Base-by-base conservation (phyloP, 2,113 vertebrate species). In the Pionites leucogaster region DNA sequence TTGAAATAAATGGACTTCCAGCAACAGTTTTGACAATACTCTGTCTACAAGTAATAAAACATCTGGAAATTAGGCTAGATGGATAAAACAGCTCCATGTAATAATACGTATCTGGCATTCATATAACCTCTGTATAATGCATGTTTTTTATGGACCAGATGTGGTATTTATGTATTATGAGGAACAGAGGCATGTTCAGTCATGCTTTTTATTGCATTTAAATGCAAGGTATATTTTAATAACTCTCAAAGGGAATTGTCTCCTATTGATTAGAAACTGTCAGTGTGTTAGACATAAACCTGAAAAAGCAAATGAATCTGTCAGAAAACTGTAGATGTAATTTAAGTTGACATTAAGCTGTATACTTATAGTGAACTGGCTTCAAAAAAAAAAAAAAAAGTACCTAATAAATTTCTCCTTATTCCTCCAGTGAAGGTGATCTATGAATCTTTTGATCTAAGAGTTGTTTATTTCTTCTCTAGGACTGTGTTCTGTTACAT, bases 21-120 rank as follows among this genome's bases (percentile, higher is more conserved):
- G 95, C 94, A 96, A 96, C 86, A 92, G 85, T 92, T 98, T 97
- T 96, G 96, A 97, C 96, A 97, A 97, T 96, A 94, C 86, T 96
- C 92, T 98, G 97, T 98, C 97, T 98, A 97, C 97, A 97, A 96
- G 95, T 96, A 97, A 97, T 98, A 98, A 98, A 98, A 97, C 97
- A 98, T 98, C 97, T 98, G 98, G 98, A 94, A 98, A 98, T 97
- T 97, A 97, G 95, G 67, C 96, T 97, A 96, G 98, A 98, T 98
- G 98, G 95, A 97, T 98, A 98, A 98, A 98, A 97, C 97, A 98
- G 97, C 79, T 95, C 95, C 93, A 93, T 84, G 89, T 97, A 98
- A 97, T 97, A 98, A 97, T 97, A 97, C 27, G 88, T 97, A 96
- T 96, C 97, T 98, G 98, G 98, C 97, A 97, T 94, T 82, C 67